These are phyloP conservation scores for Aurelia sp. DNA, from an alignment of 30 jellyfish, hydroid and myxozoan genomes.

Conservation along the genomic window DNA sequence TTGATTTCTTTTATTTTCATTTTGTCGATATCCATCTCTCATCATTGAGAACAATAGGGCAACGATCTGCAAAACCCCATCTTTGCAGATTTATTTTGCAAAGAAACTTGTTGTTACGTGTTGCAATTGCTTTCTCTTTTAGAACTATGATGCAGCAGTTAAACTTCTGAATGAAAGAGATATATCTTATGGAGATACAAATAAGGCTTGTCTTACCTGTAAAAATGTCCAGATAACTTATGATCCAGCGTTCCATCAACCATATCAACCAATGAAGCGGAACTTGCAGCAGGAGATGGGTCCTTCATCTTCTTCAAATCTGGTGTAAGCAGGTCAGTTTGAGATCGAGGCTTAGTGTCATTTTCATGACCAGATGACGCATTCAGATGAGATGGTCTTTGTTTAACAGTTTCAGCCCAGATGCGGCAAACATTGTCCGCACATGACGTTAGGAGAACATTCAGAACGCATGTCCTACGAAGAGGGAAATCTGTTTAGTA, in stretches of 20 bases:
- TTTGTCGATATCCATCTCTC: too few species aligned
- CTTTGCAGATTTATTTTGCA: too few species aligned
- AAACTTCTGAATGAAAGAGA: too few species aligned
- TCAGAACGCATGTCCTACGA: slow-evolving; percentile 81
- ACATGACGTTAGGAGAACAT: slow-evolving; percentile 95
- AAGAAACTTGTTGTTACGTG: too few species aligned
- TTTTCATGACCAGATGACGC: slow-evolving; percentile 6
- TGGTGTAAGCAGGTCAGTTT: slow-evolving; percentile 5
- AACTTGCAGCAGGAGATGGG: slow-evolving; percentile 28
- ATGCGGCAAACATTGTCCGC: slow-evolving; percentile 96
- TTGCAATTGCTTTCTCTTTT: too few species aligned
- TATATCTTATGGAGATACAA: too few species aligned
- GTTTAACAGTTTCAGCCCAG: slow-evolving; percentile 98
- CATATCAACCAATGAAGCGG: slow-evolving; percentile 42
- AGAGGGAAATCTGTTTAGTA: too few species aligned
- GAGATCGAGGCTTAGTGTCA: slow-evolving; percentile 26
- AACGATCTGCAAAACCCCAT: too few species aligned
- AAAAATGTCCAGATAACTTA: slow-evolving; percentile 8
- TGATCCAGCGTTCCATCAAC: slow-evolving; percentile 20
- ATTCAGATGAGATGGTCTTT: slow-evolving; percentile 79
- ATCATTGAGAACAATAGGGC: too few species aligned
- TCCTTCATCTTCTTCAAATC: slow-evolving; percentile 13
- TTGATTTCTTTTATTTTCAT: too few species aligned
- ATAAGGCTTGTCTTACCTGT: slow-evolving; percentile 5
- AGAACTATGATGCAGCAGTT: too few species aligned